Base-by-base conservation (phyloP, 2,888 invertebrate genomes). In the Noctua pronuba region DNA sequence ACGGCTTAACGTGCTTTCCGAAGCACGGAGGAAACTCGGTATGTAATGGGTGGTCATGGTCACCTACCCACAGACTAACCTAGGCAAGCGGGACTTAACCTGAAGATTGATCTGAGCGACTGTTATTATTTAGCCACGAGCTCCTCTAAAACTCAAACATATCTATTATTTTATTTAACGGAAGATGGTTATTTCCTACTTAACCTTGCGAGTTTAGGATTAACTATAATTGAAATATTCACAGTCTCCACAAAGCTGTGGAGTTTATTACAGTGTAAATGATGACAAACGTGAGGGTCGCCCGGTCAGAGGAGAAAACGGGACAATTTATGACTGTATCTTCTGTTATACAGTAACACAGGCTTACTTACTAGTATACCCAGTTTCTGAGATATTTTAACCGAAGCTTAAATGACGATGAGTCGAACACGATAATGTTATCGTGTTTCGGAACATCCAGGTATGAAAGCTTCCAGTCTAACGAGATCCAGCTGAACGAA, bases 271-370 rank as follows among this genome's bases (percentile, higher is more conserved):
- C 46, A 31, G 65, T 24, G 82, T 58, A 82, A 82, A 67, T 66
- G 0, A 55, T 60, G 82, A 70, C 82, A 75, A 82, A 82, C 44
- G 75, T 52, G 69, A 11, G 18, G 79, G 73, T 79, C 67, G 58
- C 21, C 2, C 2, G 79, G 69, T 79, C 52, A 58, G 46, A 31
- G 62, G 80, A 79, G 80, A 79, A 80, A 79, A 80, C 80, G 16
- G 31, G 41, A 78, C 18, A 24, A 38, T 62, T 79, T 73, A 68
- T 24, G 46, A 35, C 18, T 28, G 11, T 46, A 7, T 41, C 38
- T 41, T 18, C 11, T 35, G 16, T 41, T 31, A 21, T 13, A 11
- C 35, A 11, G 21, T 55, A 21, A 58, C 31, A 6, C 31, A 18
- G 21, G 6, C 35, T 35, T 52, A 38, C 28, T 58, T 46, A 44